phyloP scores from a whole-genome alignment of 2,113 vertebrate species.

The Campylomormyrus tamandua region DNA sequence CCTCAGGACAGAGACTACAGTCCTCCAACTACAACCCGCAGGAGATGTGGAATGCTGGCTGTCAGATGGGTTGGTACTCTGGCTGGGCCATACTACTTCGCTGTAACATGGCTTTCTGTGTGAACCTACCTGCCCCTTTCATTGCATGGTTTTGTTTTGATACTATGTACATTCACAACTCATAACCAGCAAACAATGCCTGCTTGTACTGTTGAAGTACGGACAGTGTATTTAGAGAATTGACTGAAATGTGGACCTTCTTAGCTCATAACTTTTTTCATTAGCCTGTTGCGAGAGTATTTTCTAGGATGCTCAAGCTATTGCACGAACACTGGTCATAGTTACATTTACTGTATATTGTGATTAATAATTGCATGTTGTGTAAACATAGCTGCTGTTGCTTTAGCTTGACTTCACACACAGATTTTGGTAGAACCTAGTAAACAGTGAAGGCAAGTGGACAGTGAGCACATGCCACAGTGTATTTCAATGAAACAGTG shows the following conservation, averaged over 20 bases:
- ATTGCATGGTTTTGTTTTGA: not conserved
- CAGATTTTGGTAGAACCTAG: not conserved
- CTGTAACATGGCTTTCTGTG: not conserved
- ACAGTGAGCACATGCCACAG: not conserved
- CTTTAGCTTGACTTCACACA: not conserved
- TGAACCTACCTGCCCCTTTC: not conserved
- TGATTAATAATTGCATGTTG: not conserved
- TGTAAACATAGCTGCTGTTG: not conserved
- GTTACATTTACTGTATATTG: not conserved
- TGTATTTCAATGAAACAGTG: not conserved
- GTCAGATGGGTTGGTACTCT: conserved; percentile 76
- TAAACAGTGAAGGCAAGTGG: not conserved
- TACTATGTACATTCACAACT: not conserved
- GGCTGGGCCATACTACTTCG: not conserved
- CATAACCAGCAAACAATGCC: not conserved
- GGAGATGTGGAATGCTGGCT: conserved; percentile 93
- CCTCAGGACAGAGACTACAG: conserved; percentile 76
- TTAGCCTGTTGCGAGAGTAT: not conserved
- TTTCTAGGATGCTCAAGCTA: not conserved
- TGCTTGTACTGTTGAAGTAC: not conserved
- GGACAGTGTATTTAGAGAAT: not conserved
- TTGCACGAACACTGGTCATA: not conserved
- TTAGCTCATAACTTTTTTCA: not conserved
- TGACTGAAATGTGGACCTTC: not conserved
- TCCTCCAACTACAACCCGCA: conserved; percentile 94